Conservation (phyloP, 2,888 invertebrate species). For the Orthonevra nobilis region DNA sequence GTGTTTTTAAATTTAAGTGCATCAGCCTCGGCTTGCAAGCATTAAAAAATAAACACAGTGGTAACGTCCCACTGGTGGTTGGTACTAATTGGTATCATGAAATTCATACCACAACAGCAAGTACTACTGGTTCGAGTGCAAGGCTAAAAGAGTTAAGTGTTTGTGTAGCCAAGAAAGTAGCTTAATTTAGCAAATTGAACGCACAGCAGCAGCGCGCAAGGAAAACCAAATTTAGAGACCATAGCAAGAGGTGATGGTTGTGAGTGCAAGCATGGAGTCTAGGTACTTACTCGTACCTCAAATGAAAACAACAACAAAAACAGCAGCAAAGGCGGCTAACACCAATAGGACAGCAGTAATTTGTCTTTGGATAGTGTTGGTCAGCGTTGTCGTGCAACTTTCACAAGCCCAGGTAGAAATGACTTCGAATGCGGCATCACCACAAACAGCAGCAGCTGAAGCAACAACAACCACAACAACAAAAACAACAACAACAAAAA, state of each 20-base stretch:
- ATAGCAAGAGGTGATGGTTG: background rate
- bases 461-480: too few relatives aligned
- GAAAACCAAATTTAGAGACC: conserved; percentile 8
- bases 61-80: conserved; percentile 2
- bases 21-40: conserved; percentile 44
- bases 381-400: conserved; percentile 63
- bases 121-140: conserved; percentile 23
- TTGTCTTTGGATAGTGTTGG: conserved; percentile 59
- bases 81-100: conserved; percentile 45
- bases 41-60: conserved; percentile 25
- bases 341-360: conserved; percentile 45
- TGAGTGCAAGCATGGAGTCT: conserved; percentile 42
- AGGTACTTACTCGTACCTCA: conserved; percentile 57
- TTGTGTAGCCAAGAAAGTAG: background rate
- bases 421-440: conserved; percentile 70
- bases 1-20: conserved; percentile 28
- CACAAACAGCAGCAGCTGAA: too few relatives aligned
- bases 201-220: conserved; percentile 3
- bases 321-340: too few relatives aligned
- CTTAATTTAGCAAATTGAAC: conserved; percentile 1
- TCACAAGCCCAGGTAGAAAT: conserved; percentile 55
- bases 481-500: conserved; percentile 49
- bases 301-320: conserved; percentile 39
- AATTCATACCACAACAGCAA: conserved; percentile 34
- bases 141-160: conserved; percentile 4